Conservation (phyloP, 2,797 vertebrate genomes). For the Poeciliopsis turneri region DNA sequence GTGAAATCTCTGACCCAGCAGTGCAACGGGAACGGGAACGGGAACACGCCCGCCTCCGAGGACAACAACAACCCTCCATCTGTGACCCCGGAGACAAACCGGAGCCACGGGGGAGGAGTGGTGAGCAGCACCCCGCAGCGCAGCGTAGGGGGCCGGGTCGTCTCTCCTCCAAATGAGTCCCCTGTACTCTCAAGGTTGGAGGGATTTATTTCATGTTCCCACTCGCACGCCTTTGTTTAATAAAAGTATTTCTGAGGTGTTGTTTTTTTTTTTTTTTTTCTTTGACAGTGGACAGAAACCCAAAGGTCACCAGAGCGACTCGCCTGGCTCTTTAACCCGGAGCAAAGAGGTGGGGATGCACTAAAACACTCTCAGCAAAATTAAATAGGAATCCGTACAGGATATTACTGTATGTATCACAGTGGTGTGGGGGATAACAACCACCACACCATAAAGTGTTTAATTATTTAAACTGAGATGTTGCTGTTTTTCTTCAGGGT, state of each 20-base stretch:
- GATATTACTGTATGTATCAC: no score
- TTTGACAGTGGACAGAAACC: constrained; percentile 65
- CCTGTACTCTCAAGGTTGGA: constrained; percentile 84
- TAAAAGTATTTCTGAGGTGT: not conserved
- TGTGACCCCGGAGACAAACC: constrained; percentile 70
- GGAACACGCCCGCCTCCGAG: constrained; percentile 57
- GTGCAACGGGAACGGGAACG: constrained; percentile 85
- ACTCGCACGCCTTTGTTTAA: not conserved
- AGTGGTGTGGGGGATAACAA: no score
- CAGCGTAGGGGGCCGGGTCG: constrained; percentile 67
- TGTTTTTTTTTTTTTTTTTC: constrained; percentile 5
- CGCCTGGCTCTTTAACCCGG: constrained; percentile 60
- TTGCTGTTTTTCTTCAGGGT: constrained; percentile 47
- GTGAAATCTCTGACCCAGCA: constrained; percentile 88
- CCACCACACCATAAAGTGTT: not conserved
- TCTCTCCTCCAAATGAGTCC: constrained; percentile 85
- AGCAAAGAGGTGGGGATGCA: constrained; percentile 65
- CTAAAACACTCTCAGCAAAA: not conserved
- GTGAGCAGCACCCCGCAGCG: constrained; percentile 89
- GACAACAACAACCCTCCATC: constrained; percentile 73
- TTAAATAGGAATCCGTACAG: not conserved
- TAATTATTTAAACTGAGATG: not conserved
- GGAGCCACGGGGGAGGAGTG: constrained; percentile 71
- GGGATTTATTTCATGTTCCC: not conserved
- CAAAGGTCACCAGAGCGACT: constrained; percentile 46